Percentiles rank a stretch among this genome's conserved stretches.
Evolutionary conservation across 2,888 invertebrate species (phyloP).

Genomic region (Caenorhabditis sp.): DNA sequence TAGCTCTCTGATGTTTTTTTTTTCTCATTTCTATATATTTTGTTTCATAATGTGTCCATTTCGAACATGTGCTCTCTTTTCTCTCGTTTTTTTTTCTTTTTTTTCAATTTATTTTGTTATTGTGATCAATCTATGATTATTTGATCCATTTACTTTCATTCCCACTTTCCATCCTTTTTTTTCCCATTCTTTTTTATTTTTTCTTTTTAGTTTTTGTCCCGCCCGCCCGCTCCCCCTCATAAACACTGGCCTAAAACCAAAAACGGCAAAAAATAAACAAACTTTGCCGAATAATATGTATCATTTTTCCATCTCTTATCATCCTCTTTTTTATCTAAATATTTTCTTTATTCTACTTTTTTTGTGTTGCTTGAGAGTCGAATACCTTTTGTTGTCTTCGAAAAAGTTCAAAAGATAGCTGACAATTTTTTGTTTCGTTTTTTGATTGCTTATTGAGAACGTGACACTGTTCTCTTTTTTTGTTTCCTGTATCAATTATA

Average conservation of each 20-base stretch:
- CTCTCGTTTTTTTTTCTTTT: neutral
- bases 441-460: too few species aligned
- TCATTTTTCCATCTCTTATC: neutral
- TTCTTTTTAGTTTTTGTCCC: neutral
- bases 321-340: neutral
- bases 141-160: neutral
- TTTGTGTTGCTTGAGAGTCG: conserved; percentile 9
- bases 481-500: too few species aligned
- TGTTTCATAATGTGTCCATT: conserved; percentile 1
- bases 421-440: too few species aligned
- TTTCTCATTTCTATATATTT: neutral
- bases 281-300: neutral
- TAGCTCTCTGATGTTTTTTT: too few species aligned
- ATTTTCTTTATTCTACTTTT: conserved; percentile 1
- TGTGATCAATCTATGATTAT: conserved; percentile 11
- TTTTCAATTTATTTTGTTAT: neutral
- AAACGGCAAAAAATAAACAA: conserved; percentile 2
- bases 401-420: too few species aligned
- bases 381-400: conserved; percentile 17
- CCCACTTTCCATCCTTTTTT: neutral
- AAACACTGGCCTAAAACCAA: neutral
- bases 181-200: neutral
- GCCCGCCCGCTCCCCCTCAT: neutral
- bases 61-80: neutral
- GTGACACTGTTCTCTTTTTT: too few species aligned